Percentiles rank a stretch among this genome's conserved stretches.
Evolutionary conservation across 2,888 invertebrate species (phyloP).

Genomic region (Caenorhabditis afra): DNA sequence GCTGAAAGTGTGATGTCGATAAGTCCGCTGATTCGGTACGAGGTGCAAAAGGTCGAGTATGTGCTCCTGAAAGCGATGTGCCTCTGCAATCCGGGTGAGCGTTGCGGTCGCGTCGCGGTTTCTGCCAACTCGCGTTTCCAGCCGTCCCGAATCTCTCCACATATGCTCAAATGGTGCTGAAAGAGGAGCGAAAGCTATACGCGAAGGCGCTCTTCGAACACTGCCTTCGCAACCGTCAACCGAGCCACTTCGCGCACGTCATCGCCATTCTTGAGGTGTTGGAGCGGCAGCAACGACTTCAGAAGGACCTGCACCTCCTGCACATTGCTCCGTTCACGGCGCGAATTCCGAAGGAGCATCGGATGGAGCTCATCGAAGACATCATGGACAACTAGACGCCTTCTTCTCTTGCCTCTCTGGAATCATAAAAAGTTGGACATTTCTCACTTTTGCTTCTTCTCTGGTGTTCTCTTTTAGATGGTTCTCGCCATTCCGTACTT

Average conservation of each 20-base stretch:
- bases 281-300: constrained; percentile 21
- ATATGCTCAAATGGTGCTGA: constrained; percentile 14
- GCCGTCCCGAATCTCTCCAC: constrained; percentile 16
- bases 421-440: too few species aligned
- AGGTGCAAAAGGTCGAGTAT: constrained; percentile 15
- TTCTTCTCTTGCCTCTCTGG: neutral
- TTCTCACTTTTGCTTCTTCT: too few species aligned
- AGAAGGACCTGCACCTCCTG: constrained; percentile 23
- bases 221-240: constrained; percentile 15
- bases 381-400: constrained; percentile 8
- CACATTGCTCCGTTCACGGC: constrained; percentile 12
- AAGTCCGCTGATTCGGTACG: constrained; percentile 19
- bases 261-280: constrained; percentile 16
- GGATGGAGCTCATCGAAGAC: constrained; percentile 11
- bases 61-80: constrained; percentile 27
- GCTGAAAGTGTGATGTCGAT: constrained; percentile 13
- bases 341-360: neutral
- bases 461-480: too few species aligned
- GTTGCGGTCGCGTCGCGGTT: neutral
- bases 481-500: too few species aligned
- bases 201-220: constrained; percentile 13
- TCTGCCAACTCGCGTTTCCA: neutral
- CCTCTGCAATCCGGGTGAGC: constrained; percentile 31
- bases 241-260: constrained; percentile 16
- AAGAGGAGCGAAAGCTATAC: constrained; percentile 1